Percentiles rank a stretch among this genome's conserved stretches.
phyloP scores from a whole-genome alignment of 2,113 vertebrate genomes.

The Neodon shergylaensis region DNA sequence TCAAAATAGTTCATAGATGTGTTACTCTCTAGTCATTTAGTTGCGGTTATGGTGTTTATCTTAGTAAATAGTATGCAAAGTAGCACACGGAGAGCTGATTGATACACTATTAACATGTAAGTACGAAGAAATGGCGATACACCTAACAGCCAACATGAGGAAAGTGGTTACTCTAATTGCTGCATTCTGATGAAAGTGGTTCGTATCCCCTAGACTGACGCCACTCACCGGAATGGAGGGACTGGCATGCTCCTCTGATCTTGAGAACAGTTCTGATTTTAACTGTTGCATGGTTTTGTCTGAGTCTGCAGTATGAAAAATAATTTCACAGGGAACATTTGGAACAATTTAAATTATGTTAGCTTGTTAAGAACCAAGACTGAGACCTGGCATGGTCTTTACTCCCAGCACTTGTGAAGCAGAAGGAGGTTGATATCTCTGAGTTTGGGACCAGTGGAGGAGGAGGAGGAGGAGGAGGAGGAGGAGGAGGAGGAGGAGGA shows the following conservation, averaged over 20 bases:
- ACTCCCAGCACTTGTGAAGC: neutral
- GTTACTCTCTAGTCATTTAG: neutral
- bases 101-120: neutral
- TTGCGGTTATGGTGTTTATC: neutral
- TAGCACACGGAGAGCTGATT: neutral
- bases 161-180: neutral
- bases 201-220: neutral
- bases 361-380: neutral
- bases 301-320: constrained; percentile 6
- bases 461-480: neutral
- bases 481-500: neutral
- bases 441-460: neutral
- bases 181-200: neutral
- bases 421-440: neutral
- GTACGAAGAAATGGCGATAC: neutral
- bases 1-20: neutral
- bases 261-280: neutral
- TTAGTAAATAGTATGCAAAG: constrained; percentile 34
- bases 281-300: neutral
- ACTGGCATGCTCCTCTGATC: neutral
- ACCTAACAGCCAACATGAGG: neutral
- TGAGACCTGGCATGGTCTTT: neutral
- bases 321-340: neutral
- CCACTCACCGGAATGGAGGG: neutral
- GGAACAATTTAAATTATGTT: neutral